Percentiles rank a stretch among this genome's conserved stretches.
phyloP scores from a whole-genome alignment of 2,113 vertebrate species.

The Engraulis encrasicolus region DNA sequence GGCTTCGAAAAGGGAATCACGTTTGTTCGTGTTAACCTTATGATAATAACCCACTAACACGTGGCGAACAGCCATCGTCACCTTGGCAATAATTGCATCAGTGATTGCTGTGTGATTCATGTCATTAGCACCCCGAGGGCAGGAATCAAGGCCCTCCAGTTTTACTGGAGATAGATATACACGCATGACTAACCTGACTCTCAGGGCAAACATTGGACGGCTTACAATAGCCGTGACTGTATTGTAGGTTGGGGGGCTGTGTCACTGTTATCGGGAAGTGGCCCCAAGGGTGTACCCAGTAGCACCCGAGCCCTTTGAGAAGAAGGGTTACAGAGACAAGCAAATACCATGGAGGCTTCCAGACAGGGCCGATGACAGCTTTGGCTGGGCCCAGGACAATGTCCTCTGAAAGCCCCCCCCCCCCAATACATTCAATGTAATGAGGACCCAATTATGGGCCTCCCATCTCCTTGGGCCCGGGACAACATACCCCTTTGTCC shows the following conservation, averaged over 20 bases:
- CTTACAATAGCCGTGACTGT: neutral
- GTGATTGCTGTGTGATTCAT: neutral
- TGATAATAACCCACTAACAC: constrained; percentile 16
- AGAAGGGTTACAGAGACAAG: neutral
- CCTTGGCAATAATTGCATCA: neutral
- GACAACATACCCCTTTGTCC: too few species aligned
- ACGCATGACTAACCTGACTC: neutral
- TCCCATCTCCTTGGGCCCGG: too few species aligned
- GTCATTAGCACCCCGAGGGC: too few species aligned
- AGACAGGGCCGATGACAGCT: too few species aligned
- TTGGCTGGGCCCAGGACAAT: too few species aligned
- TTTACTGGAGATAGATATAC: too few species aligned
- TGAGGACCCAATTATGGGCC: too few species aligned
- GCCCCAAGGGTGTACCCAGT: neutral
- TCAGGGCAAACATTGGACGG: neutral
- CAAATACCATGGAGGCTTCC: too few species aligned
- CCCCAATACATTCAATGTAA: too few species aligned
- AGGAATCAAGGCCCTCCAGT: too few species aligned
- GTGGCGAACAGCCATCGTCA: neutral
- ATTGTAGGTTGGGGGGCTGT: neutral
- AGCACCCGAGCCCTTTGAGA: neutral
- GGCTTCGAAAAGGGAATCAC: constrained; percentile 6
- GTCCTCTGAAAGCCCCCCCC: too few species aligned
- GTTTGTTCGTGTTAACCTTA: neutral
- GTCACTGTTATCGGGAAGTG: neutral